Conservation (phyloP, 2,113 vertebrate species). For the Chunga burmeisteri region DNA sequence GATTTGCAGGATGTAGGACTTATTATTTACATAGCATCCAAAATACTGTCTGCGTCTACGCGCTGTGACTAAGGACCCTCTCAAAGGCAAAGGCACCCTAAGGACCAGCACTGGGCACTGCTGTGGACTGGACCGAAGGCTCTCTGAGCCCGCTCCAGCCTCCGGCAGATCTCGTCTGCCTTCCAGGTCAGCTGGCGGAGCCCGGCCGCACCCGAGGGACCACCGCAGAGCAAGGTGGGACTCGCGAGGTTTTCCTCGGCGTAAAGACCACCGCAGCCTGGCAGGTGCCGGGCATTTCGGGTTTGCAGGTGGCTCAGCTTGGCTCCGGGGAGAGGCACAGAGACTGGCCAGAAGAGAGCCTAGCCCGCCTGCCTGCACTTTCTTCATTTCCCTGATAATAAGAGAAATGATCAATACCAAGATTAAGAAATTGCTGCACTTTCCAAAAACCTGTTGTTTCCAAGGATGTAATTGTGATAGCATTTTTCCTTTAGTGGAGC, state of each 20-base stretch:
- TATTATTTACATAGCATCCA: not conserved
- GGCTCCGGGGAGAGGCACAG: not conserved
- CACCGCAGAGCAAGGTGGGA: rapidly evolving
- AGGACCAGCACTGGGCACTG: not conserved
- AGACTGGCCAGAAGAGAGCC: not conserved
- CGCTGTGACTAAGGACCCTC: rapidly evolving
- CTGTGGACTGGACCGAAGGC: not conserved
- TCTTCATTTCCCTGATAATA: not conserved
- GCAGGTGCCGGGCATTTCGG: not conserved
- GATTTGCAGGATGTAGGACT: not conserved
- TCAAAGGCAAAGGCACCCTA: not conserved
- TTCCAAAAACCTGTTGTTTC: not conserved
- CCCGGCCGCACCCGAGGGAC: rapidly evolving
- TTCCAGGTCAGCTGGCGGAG: not conserved
- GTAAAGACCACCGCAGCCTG: not conserved
- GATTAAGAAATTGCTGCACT: not conserved
- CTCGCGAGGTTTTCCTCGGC: rapidly evolving
- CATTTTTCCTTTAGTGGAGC: not conserved
- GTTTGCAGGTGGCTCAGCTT: not conserved
- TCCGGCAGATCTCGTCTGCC: rapidly evolving
- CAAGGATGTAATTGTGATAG: not conserved
- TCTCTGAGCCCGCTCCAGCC: not conserved
- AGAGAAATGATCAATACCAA: not conserved
- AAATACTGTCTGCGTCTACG: not conserved
- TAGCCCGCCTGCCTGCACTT: not conserved